A percentile compares a stretch with the other conserved stretches of the same genome.
Evolutionary conservation across 1,140 invertebrate genomes (phyloP).

Genomic region (Psix sp.): DNA sequence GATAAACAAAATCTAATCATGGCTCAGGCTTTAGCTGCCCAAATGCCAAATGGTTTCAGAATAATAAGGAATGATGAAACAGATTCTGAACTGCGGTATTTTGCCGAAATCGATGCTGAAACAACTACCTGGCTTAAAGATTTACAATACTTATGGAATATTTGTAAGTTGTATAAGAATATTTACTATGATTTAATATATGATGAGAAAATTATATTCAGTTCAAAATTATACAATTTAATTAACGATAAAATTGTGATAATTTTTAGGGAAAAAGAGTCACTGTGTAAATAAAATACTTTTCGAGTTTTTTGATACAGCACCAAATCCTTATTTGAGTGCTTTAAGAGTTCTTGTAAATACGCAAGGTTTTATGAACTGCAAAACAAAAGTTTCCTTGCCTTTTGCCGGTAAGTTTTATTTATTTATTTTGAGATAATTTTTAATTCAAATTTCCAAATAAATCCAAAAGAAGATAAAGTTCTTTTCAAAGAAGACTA

Average conservation of each 20-base stretch:
- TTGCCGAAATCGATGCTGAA: constrained; percentile 62
- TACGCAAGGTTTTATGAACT: constrained; percentile 77
- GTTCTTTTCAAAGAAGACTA: too few species aligned
- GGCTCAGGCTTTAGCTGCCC: background rate
- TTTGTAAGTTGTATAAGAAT: constrained; percentile 60
- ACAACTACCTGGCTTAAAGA: constrained; percentile 67
- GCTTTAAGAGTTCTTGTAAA: constrained; percentile 79
- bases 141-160: constrained; percentile 65
- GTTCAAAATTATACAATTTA: constrained; percentile 13
- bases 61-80: constrained; percentile 6
- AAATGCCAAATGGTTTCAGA: constrained; percentile 2
- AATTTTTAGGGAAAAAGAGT: constrained; percentile 77
- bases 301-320: constrained; percentile 73
- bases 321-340: constrained; percentile 78
- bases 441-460: too few species aligned
- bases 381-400: constrained; percentile 78
- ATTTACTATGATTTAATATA: constrained; percentile 8
- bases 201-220: constrained; percentile 1
- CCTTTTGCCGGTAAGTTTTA: constrained; percentile 72
- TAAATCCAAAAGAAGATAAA: too few species aligned
- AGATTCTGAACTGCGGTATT: constrained; percentile 38
- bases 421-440: background rate
- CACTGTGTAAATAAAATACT: constrained; percentile 76
- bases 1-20: background rate
- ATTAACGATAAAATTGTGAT: too few species aligned